Percentiles rank a stretch among this genome's conserved stretches.
These are phyloP conservation scores for Trachelus stipa DNA, from an alignment of 2,888 invertebrate species.

Conservation along the genomic window DNA sequence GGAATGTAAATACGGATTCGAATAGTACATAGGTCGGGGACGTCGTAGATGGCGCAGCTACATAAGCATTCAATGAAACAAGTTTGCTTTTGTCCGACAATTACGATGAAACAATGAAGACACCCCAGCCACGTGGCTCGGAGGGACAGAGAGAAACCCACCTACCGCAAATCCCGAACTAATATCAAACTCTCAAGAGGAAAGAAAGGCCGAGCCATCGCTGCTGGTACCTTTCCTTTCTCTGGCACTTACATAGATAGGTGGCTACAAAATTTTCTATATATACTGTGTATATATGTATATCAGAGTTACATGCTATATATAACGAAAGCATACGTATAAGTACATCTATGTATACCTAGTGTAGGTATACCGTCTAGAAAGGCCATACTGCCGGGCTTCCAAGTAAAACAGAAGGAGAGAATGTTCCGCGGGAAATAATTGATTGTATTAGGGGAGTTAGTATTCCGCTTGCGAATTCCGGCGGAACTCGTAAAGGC, in stretches of 20 bases:
- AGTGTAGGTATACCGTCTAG: constrained; percentile 9
- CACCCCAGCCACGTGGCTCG: constrained; percentile 24
- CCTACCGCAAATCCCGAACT: constrained; percentile 48
- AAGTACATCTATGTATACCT: background rate
- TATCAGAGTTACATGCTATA: background rate
- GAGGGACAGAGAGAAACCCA: constrained; percentile 5
- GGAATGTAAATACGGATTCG: constrained; percentile 4
- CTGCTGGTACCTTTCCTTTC: background rate
- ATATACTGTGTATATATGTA: background rate
- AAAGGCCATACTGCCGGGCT: background rate
- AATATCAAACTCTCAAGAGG: constrained; percentile 56
- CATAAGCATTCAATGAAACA: constrained; percentile 55
- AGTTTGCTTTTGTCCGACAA: constrained; percentile 63
- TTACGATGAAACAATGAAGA: constrained; percentile 60
- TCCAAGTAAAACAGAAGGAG: constrained; percentile 58
- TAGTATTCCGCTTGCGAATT: constrained; percentile 61
- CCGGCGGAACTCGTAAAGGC: constrained; percentile 15
- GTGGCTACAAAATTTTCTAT: background rate
- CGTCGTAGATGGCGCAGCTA: constrained; percentile 2
- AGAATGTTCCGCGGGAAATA: constrained; percentile 59
- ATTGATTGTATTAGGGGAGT: constrained; percentile 65
- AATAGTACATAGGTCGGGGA: background rate
- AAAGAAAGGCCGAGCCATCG: constrained; percentile 43
- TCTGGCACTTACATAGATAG: background rate
- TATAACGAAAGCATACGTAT: background rate